Conservation (phyloP, 2,797 vertebrate genomes). For the Petrocephalus sullivani region DNA sequence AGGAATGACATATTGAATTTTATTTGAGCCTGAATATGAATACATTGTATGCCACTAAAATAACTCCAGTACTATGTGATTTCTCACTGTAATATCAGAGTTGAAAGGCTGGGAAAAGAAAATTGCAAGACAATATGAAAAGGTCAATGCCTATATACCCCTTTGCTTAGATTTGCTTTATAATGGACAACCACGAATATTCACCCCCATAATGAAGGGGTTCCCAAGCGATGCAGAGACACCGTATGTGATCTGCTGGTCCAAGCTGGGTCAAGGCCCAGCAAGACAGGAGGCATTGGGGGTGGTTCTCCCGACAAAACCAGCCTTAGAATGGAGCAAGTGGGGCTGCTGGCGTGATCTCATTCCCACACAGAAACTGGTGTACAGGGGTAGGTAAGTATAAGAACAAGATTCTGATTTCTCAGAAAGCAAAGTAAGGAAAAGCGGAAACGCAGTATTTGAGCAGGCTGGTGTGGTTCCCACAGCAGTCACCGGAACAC, state of each 20-base stretch:
- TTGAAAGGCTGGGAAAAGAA: conserved; percentile 58
- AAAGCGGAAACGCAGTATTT: not conserved
- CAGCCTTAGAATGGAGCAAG: not conserved
- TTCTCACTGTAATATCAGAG: conserved; percentile 57
- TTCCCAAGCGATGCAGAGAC: not conserved
- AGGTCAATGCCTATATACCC: conserved; percentile 57
- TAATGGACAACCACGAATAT: conserved; percentile 56
- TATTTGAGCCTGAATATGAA: conserved; percentile 82
- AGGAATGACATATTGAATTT: conserved; percentile 89
- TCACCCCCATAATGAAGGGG: conserved; percentile 46
- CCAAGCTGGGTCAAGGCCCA: not conserved
- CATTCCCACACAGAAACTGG: not conserved
- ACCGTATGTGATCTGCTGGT: not conserved
- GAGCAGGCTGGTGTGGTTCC: not conserved
- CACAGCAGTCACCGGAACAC: not conserved
- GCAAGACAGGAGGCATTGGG: not conserved
- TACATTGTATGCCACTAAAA: conserved; percentile 60
- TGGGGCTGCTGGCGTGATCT: not conserved
- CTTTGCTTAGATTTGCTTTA: conserved; percentile 42
- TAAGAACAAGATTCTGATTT: not conserved
- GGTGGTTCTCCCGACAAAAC: not conserved
- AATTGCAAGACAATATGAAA: conserved; percentile 64
- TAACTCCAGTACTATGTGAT: conserved; percentile 55
- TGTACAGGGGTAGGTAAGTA: not conserved
- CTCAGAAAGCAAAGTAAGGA: not conserved